These are phyloP conservation scores for Taenaris catops DNA, from an alignment of 2,888 invertebrate species.

Conservation along the genomic window DNA sequence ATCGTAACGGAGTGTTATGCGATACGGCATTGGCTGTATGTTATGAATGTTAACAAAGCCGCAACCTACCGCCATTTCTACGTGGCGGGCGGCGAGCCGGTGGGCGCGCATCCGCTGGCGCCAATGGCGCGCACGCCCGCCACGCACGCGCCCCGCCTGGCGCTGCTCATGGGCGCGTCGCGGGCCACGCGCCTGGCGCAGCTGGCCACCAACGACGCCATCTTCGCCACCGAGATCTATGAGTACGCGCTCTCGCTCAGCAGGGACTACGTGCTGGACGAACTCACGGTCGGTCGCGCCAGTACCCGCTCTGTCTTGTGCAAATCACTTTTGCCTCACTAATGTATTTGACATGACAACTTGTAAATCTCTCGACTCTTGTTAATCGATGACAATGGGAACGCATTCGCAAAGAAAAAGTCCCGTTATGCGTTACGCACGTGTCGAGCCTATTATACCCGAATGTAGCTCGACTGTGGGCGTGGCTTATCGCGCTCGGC, in stretches of 20 bases:
- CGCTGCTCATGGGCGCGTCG: constrained; percentile 88
- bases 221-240: constrained; percentile 97
- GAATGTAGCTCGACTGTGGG: too few relatives aligned
- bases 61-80: constrained; percentile 99
- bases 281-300: constrained; percentile 82
- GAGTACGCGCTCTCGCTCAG: constrained; percentile 94
- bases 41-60: too few relatives aligned
- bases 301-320: too few relatives aligned
- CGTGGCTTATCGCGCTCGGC: too few relatives aligned
- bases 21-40: neutral
- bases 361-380: too few relatives aligned
- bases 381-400: too few relatives aligned
- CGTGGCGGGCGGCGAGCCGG: constrained; percentile 88
- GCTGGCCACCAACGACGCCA: constrained; percentile 90
- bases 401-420: too few relatives aligned
- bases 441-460: too few relatives aligned
- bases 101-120: constrained; percentile 62
- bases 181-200: constrained; percentile 81
- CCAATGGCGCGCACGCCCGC: constrained; percentile 30
- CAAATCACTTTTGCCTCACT: too few relatives aligned
- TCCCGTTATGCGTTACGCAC: too few relatives aligned
- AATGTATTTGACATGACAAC: too few relatives aligned
- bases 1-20: neutral
- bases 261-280: constrained; percentile 84
- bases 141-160: constrained; percentile 81